Conservation (phyloP, 2,113 vertebrate species). For the Acanthochromis polyacanthus region DNA sequence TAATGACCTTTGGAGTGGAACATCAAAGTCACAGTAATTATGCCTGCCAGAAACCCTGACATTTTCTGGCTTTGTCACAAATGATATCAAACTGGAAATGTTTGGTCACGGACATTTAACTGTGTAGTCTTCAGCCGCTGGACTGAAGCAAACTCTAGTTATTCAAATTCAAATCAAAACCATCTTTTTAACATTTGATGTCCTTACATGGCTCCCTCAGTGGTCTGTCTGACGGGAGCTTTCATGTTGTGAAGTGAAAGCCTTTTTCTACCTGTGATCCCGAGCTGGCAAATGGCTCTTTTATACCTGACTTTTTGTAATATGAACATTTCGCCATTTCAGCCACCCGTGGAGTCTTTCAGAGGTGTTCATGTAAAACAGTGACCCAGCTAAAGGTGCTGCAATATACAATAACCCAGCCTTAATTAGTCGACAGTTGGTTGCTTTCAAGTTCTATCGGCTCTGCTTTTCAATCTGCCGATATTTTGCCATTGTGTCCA, state of each 20-base stretch:
- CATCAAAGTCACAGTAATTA: constrained; percentile 22
- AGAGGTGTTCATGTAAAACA: constrained; percentile 10
- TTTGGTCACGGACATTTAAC: constrained; percentile 35
- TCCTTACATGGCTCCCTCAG: constrained; percentile 42
- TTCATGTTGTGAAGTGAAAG: constrained; percentile 64
- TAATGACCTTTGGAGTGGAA: constrained; percentile 51
- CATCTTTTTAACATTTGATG: constrained; percentile 56
- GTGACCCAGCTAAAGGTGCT: not conserved
- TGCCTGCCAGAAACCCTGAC: constrained; percentile 27
- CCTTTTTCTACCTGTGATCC: constrained; percentile 56
- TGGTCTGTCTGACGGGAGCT: constrained; percentile 38
- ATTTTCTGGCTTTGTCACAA: constrained; percentile 2
- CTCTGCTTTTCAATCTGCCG: not conserved
- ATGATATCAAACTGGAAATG: constrained; percentile 30
- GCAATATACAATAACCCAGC: not conserved
- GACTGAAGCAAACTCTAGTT: constrained; percentile 19
- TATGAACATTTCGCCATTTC: constrained; percentile 49
- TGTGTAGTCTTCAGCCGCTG: constrained; percentile 32
- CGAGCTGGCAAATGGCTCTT: constrained; percentile 53
- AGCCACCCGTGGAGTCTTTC: constrained; percentile 28
- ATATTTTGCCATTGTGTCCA: too few species aligned
- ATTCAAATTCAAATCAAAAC: constrained; percentile 60
- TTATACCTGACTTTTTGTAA: constrained; percentile 42
- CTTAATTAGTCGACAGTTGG: not conserved
- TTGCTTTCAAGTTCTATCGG: not conserved